Evolutionary conservation across 2,113 vertebrate species (phyloP).

Genomic region (Calyptommatus sinebrachiatus): DNA sequence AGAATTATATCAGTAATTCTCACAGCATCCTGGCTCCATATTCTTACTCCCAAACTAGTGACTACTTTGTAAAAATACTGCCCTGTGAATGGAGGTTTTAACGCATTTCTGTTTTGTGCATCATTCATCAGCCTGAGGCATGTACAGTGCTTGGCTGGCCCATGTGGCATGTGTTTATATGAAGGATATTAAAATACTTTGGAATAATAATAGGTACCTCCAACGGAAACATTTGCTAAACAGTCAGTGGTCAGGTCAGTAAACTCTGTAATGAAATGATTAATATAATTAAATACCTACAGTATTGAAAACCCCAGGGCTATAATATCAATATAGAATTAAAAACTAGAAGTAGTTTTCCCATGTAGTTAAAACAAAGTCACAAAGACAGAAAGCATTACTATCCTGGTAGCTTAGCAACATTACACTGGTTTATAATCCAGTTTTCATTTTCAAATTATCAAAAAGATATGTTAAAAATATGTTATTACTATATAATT

Average conservation of each 20-base stretch:
- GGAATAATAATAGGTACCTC: conserved; percentile 3
- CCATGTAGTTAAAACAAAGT: background rate
- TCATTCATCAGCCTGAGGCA: background rate
- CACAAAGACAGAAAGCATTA: background rate
- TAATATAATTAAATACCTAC: background rate
- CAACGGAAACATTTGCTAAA: conserved; percentile 4
- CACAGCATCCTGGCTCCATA: background rate
- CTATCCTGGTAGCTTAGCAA: background rate
- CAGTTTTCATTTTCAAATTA: background rate
- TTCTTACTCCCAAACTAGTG: background rate
- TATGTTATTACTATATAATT: background rate
- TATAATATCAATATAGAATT: accelerated
- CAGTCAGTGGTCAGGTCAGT: background rate
- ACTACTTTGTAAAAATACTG: background rate
- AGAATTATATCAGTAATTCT: background rate
- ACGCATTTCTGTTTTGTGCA: background rate
- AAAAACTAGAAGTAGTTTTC: background rate
- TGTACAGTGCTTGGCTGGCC: background rate
- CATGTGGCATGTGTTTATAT: background rate
- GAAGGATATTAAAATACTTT: background rate
- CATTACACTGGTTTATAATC: background rate
- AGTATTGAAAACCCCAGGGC: background rate
- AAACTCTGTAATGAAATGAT: background rate
- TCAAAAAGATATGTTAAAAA: background rate
- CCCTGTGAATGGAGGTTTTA: background rate